Evolutionary conservation across 2,113 vertebrate genomes (phyloP).

Genomic region (Phyllopteryx taeniolatus): DNA sequence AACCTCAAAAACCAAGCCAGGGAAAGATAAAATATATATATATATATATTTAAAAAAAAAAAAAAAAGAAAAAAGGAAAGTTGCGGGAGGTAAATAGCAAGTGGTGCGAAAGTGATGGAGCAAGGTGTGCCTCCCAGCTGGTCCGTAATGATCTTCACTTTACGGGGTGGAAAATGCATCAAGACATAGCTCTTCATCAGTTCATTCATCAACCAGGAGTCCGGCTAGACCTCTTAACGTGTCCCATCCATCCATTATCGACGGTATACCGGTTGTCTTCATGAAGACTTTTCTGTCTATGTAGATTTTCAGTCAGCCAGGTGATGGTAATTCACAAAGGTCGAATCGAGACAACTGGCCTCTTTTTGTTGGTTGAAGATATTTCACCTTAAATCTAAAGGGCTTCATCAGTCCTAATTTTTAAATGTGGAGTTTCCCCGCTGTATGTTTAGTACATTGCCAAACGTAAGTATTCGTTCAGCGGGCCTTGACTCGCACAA

Average conservation of each 20-base stretch:
- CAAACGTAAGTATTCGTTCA: too few relatives aligned
- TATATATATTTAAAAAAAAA: not conserved
- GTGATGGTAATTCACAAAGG: too few relatives aligned
- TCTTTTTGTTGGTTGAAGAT: too few relatives aligned
- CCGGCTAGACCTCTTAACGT: not conserved
- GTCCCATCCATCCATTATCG: not conserved
- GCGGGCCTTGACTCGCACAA: too few relatives aligned
- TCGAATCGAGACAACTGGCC: too few relatives aligned
- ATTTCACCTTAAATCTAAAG: too few relatives aligned
- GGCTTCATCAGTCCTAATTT: too few relatives aligned
- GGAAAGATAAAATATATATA: slow-evolving; percentile 9
- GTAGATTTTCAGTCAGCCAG: too few relatives aligned
- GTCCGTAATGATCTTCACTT: not conserved
- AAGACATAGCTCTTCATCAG: not conserved
- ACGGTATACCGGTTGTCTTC: not conserved
- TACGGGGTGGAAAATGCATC: not conserved
- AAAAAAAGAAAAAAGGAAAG: not conserved
- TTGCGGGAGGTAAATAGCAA: slow-evolving; percentile 42
- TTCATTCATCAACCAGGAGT: not conserved
- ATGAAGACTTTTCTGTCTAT: not conserved
- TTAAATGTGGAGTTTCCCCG: too few relatives aligned
- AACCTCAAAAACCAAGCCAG: slow-evolving; percentile 40
- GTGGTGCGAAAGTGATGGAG: slow-evolving; percentile 36
- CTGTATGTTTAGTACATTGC: too few relatives aligned
- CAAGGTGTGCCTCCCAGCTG: slow-evolving; percentile 37